Conservation (phyloP, 2,888 invertebrate species). For the Strigamia transsilvanica region DNA sequence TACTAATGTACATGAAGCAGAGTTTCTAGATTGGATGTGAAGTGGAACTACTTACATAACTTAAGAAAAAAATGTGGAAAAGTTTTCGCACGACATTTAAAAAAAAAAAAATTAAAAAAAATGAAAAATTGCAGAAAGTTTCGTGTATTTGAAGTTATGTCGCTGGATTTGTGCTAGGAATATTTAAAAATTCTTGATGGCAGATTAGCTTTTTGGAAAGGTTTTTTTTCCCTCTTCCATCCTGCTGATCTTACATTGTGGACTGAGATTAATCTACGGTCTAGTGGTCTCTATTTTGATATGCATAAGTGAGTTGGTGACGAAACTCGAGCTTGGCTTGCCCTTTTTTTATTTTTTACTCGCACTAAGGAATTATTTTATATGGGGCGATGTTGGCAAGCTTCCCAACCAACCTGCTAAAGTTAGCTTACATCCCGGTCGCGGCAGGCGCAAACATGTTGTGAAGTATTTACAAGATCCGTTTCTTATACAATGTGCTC, state of each 20-base stretch:
- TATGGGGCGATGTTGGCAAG: background rate
- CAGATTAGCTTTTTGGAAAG: background rate
- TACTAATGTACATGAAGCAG: background rate
- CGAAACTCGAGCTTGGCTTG: constrained; percentile 21
- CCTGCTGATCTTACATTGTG: constrained; percentile 1
- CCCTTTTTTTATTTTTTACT: background rate
- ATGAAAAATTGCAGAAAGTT: background rate
- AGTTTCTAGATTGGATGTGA: background rate
- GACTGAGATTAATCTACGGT: constrained; percentile 40
- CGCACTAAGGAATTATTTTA: background rate
- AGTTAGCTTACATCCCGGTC: constrained; percentile 21
- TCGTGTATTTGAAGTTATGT: background rate
- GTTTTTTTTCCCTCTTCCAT: background rate
- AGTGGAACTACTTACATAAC: background rate
- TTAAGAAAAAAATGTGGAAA: background rate
- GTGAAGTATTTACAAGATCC: constrained; percentile 37
- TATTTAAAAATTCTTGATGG: background rate
- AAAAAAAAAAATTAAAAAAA: background rate
- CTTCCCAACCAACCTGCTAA: constrained; percentile 37
- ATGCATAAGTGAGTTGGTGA: constrained; percentile 45
- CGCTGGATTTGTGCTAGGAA: background rate
- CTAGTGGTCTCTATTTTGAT: constrained; percentile 44
- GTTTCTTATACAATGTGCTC: background rate
- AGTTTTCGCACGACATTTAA: background rate
- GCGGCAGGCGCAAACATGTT: constrained; percentile 41